phyloP scores from a whole-genome alignment of 2,888 invertebrate genomes.

The Andrena fulva region DNA sequence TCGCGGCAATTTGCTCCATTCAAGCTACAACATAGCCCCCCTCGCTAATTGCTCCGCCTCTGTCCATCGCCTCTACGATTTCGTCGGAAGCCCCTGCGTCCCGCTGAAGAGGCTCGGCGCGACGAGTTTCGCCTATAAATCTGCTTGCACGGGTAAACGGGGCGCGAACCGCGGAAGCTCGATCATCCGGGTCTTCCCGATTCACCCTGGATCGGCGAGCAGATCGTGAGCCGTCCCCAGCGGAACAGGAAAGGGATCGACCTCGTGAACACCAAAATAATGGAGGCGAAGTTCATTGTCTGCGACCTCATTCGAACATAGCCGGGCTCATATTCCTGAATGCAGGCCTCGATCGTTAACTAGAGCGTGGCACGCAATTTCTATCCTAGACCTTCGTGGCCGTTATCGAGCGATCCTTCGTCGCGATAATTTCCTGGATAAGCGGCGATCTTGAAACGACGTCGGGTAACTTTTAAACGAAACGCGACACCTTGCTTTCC shows the following conservation, averaged over 20 bases:
- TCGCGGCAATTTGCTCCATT: not conserved
- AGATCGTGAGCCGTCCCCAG: not conserved
- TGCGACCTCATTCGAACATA: constrained; percentile 62
- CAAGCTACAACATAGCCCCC: not conserved
- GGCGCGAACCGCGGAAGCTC: not conserved
- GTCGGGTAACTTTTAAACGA: not conserved
- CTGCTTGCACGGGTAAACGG: not conserved
- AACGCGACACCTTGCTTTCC: not conserved
- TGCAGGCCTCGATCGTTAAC: constrained; percentile 62
- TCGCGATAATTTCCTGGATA: constrained; percentile 48
- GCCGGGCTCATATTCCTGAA: constrained; percentile 31
- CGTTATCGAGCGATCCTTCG: constrained; percentile 55
- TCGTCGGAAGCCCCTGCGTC: not conserved
- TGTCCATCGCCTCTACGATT: not conserved
- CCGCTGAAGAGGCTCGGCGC: not conserved
- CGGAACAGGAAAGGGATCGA: not conserved
- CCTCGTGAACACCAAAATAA: constrained; percentile 44
- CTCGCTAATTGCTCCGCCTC: constrained; percentile 6
- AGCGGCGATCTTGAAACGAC: constrained; percentile 23
- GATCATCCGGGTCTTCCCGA: not conserved
- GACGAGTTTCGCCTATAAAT: not conserved
- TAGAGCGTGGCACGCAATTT: constrained; percentile 69
- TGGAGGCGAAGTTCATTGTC: constrained; percentile 69
- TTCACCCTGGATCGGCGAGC: not conserved
- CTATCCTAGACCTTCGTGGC: constrained; percentile 74